phyloP scores from a whole-genome alignment of 1,140 invertebrate species.

The Ctenoplectra terminalis region DNA sequence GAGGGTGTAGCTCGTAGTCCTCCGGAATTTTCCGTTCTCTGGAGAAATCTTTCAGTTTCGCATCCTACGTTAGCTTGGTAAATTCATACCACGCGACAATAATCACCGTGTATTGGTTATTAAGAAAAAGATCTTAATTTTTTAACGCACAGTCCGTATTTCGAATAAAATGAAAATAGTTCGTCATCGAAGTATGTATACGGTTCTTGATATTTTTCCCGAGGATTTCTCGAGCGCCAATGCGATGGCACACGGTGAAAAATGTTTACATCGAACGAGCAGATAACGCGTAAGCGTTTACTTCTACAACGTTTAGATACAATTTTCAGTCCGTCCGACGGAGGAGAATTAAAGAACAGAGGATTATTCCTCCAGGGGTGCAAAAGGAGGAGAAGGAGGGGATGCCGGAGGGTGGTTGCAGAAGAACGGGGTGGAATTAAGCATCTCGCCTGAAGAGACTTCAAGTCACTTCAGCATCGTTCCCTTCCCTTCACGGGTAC shows the following conservation, averaged over 20 bases:
- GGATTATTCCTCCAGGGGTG: constrained; percentile 74
- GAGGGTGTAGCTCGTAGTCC: constrained; percentile 27
- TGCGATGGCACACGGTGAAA: too few species aligned
- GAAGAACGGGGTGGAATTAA: constrained; percentile 80
- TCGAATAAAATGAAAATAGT: not conserved
- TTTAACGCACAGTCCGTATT: not conserved
- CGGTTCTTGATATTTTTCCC: not conserved
- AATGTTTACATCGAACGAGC: not conserved
- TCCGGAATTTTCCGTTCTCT: constrained; percentile 57
- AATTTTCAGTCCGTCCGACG: constrained; percentile 69
- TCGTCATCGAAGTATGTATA: not conserved
- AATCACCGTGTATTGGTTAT: constrained; percentile 23
- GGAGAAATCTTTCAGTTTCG: constrained; percentile 53
- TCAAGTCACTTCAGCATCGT: constrained; percentile 82
- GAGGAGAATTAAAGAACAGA: constrained; percentile 75
- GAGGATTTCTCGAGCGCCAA: not conserved
- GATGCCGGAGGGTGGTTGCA: constrained; percentile 66
- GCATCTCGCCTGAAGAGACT: constrained; percentile 83
- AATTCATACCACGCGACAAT: constrained; percentile 23
- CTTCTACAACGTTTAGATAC: constrained; percentile 50
- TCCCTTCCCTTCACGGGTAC: constrained; percentile 71
- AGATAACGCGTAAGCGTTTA: constrained; percentile 7
- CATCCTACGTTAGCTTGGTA: not conserved
- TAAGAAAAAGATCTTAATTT: not conserved
- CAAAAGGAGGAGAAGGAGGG: constrained; percentile 50